Evolutionary conservation across 2,888 invertebrate genomes (phyloP).

Genomic region (Vandiemenella viatica): DNA sequence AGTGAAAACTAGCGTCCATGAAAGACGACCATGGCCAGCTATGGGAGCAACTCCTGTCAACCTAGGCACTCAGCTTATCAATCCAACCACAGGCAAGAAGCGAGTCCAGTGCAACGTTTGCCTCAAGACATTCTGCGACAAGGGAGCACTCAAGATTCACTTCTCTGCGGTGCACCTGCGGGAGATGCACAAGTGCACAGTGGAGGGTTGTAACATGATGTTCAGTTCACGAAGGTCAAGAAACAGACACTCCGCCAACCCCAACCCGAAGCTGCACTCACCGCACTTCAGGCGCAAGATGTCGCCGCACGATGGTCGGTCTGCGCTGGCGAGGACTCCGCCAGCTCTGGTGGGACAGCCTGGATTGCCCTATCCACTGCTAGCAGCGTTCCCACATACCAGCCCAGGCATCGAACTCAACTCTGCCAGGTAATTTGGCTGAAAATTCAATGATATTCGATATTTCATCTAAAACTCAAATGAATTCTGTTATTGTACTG

Average conservation of each 20-base stretch:
- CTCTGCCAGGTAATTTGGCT: constrained; percentile 22
- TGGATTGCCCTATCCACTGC: constrained; percentile 59
- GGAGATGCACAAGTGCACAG: constrained; percentile 99
- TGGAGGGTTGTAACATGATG: constrained; percentile 98
- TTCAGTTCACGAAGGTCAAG: constrained; percentile 91
- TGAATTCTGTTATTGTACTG: too few relatives aligned
- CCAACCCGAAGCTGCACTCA: constrained; percentile 94
- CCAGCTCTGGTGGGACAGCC: constrained; percentile 54
- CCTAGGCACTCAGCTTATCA: constrained; percentile 77
- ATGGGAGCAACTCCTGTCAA: constrained; percentile 58
- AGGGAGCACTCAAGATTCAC: constrained; percentile 97
- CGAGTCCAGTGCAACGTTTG: constrained; percentile 97
- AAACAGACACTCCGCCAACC: constrained; percentile 94
- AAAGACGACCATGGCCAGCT: constrained; percentile 68
- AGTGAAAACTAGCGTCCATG: constrained; percentile 48
- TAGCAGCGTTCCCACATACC: constrained; percentile 39
- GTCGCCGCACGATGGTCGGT: constrained; percentile 84
- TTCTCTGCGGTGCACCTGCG: constrained; percentile 96
- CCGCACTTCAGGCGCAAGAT: constrained; percentile 87
- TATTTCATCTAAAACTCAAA: too few relatives aligned
- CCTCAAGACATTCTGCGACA: constrained; percentile 98
- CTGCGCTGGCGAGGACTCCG: constrained; percentile 65
- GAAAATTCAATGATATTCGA: too few relatives aligned
- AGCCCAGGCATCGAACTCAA: constrained; percentile 44
- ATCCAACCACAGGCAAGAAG: constrained; percentile 87